Evolutionary conservation across 2,888 invertebrate genomes (phyloP).

Genomic region (Ornithoptera priamus): DNA sequence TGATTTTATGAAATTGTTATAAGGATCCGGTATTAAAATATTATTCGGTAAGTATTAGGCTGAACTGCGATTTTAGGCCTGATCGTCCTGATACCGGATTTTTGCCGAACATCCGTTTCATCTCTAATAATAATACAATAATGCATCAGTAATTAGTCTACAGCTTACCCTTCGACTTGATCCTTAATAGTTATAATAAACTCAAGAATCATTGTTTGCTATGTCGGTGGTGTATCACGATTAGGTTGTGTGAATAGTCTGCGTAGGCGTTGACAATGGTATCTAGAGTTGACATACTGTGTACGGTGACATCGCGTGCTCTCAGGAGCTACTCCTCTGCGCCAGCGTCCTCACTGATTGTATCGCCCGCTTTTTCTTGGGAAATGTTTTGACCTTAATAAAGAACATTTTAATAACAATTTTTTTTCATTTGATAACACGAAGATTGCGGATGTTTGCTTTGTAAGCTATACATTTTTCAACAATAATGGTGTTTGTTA

Average conservation of each 20-base stretch:
- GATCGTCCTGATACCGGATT: neutral
- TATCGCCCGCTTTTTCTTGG: slow-evolving; percentile 77
- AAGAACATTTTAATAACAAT: slow-evolving; percentile 5
- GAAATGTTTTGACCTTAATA: slow-evolving; percentile 77
- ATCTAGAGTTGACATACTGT: slow-evolving; percentile 77
- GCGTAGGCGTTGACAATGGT: slow-evolving; percentile 49
- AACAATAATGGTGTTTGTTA: too few relatives aligned
- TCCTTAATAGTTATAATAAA: neutral
- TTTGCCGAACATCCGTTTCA: too few relatives aligned
- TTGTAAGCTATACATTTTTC: too few relatives aligned
- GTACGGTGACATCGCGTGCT: slow-evolving; percentile 58
- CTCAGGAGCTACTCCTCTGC: slow-evolving; percentile 63
- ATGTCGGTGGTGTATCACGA: neutral
- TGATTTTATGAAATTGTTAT: too few relatives aligned
- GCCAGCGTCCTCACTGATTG: slow-evolving; percentile 74
- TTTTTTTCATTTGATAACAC: neutral
- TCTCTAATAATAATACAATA: neutral
- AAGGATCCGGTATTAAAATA: too few relatives aligned
- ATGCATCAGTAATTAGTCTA: neutral
- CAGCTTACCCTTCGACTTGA: neutral
- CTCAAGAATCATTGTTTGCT: neutral
- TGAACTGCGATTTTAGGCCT: neutral
- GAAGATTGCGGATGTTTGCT: too few relatives aligned
- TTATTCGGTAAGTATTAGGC: too few relatives aligned
- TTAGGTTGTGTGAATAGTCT: slow-evolving; percentile 11